These are phyloP conservation scores for Tinamus guttatus DNA, from an alignment of 2,113 vertebrate species.

Conservation along the genomic window DNA sequence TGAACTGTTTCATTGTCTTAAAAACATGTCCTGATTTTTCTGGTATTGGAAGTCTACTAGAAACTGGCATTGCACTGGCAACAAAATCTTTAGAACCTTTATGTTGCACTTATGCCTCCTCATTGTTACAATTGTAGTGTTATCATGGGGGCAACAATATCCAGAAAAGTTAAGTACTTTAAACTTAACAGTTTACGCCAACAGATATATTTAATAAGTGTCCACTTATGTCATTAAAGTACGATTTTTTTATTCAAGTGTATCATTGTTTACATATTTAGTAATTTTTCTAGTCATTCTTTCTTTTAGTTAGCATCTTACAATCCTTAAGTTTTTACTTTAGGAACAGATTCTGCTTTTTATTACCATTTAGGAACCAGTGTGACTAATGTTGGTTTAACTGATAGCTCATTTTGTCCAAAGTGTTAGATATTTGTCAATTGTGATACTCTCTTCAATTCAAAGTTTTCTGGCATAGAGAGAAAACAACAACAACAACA, in stretches of 20 bases:
- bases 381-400: neutral
- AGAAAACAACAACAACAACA: neutral
- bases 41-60: neutral
- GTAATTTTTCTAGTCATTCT: neutral
- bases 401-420: neutral
- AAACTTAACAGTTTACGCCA: neutral
- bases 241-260: neutral
- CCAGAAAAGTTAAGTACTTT: neutral
- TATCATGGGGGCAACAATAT: neutral
- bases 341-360: neutral
- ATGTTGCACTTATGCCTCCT: neutral
- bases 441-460: no score
- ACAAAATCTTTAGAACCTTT: neutral
- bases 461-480: neutral
- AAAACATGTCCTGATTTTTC: neutral
- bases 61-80: neutral
- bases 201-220: neutral
- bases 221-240: neutral
- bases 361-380: neutral
- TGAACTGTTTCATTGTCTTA: neutral
- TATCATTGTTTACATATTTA: neutral
- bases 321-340: neutral
- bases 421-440: neutral
- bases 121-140: neutral
- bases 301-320: neutral